Base-by-base conservation (phyloP, 2,888 invertebrate species). In the Phyto melanocephala region DNA sequence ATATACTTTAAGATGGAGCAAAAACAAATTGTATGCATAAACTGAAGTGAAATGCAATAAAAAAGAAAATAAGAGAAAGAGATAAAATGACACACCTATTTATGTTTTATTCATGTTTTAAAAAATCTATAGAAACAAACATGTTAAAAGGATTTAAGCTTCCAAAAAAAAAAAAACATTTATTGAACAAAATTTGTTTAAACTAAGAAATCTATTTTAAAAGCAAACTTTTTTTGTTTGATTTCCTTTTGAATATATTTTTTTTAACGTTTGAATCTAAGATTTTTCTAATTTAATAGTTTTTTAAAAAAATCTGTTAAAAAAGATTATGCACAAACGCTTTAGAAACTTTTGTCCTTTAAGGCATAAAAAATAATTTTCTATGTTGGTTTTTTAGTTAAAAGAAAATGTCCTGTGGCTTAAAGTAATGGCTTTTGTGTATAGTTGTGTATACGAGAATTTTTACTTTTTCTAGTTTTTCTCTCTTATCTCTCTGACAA, bases 371-470 rank as follows among this genome's bases (percentile, higher is more conserved):
- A 79, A 62, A 79, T 78, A 79, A 76, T 79, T 71, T 79, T 75
- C 71, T 62, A 76, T 71, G 58, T 45, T 72, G 65, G 17, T 33
- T 65, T 70, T 58, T 67, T 42, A 60, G 42, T 78, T 71, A 60
- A 78, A 77, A 37, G 58, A 63, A 77, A 78, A 74, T 68, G 74
- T 74, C 77, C 77, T 68, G 76, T 70, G 62, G 76, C 76, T 80
- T 83, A 28, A 33, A 68, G 75, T 82, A 82, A 82, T 79, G 67
- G 79, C 75, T 79, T 76, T 80, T 70, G 37, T 70, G 37, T 80
- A 65, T 47, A 54, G 65, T 80, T 50, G n/a, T 77, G 58, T 80
- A 72, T 81, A 56, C 67, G 47, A n/a, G n/a, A n/a, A n/a, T n/a
- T n/a, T n/a, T n/a, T n/a, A n/a, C n/a, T n/a, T n/a, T n/a, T n/a